These are phyloP conservation scores for Redunca redunca DNA, from an alignment of 2,113 vertebrate species.

Conservation along the genomic window DNA sequence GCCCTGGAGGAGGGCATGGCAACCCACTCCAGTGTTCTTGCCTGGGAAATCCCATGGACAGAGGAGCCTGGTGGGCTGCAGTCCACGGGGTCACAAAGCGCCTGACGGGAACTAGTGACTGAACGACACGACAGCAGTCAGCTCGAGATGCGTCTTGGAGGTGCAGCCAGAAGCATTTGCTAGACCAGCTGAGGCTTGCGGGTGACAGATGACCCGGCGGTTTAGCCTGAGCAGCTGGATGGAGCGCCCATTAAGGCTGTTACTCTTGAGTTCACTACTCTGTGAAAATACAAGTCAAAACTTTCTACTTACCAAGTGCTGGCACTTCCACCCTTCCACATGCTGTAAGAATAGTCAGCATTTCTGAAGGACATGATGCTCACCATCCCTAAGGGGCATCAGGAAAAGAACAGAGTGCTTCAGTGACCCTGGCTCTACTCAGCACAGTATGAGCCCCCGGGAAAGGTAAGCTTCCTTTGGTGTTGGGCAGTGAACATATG, in stretches of 20 bases:
- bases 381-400: slow-evolving; percentile 80
- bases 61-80: not conserved
- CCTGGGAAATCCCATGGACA: not conserved
- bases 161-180: not conserved
- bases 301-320: slow-evolving; percentile 88
- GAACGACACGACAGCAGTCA: not conserved
- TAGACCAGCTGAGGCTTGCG: not conserved
- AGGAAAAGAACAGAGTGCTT: not conserved
- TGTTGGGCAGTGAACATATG: not conserved
- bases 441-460: not conserved
- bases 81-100: not conserved
- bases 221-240: not conserved
- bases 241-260: not conserved
- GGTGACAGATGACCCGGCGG: not conserved
- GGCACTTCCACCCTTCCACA: slow-evolving; percentile 82
- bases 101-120: not conserved
- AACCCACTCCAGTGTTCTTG: not conserved
- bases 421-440: not conserved
- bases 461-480: not conserved
- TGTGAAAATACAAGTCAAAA: not conserved
- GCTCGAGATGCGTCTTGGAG: not conserved
- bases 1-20: not conserved
- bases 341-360: slow-evolving; percentile 82
- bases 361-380: slow-evolving; percentile 87
- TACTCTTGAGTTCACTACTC: not conserved